Conservation (phyloP, 1,140 invertebrate species). For the Arion vulgaris region DNA sequence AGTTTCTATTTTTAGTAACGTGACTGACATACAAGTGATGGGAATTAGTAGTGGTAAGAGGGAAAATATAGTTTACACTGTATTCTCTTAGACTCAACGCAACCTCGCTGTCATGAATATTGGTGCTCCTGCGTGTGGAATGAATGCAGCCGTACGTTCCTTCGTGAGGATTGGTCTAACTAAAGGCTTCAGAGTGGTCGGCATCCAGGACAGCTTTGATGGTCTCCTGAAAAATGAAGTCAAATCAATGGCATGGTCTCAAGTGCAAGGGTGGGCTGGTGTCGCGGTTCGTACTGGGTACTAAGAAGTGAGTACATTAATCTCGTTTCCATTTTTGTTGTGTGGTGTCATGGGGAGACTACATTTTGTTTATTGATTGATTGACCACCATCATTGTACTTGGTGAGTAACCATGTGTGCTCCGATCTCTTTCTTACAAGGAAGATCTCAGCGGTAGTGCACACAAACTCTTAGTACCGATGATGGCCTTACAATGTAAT, state of each 20-base stretch:
- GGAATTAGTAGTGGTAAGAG: too few species aligned
- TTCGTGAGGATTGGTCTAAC: constrained; percentile 97
- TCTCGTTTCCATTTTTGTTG: too few species aligned
- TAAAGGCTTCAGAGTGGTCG: constrained; percentile 88
- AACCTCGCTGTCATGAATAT: constrained; percentile 96
- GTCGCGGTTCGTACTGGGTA: constrained; percentile 96
- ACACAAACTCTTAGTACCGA: too few species aligned
- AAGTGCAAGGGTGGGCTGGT: constrained; percentile 97
- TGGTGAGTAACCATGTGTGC: too few species aligned
- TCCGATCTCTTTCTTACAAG: too few species aligned
- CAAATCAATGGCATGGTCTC: constrained; percentile 81
- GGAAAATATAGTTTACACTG: background rate
- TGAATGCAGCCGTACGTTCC: constrained; percentile 97
- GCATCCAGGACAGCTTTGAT: constrained; percentile 95
- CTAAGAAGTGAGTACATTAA: constrained; percentile 87
- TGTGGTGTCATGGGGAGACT: too few species aligned
- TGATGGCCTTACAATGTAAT: too few species aligned
- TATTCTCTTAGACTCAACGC: constrained; percentile 48
- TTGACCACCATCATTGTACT: too few species aligned
- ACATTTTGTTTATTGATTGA: too few species aligned
- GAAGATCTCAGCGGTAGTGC: too few species aligned
- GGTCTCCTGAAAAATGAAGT: constrained; percentile 91
- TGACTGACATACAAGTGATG: too few species aligned
- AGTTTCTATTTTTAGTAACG: too few species aligned
- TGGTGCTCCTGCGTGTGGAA: constrained; percentile 98